Base-by-base conservation (phyloP, 92 coral and sea anemone genomes). In the Palythoa heliodiscus region DNA sequence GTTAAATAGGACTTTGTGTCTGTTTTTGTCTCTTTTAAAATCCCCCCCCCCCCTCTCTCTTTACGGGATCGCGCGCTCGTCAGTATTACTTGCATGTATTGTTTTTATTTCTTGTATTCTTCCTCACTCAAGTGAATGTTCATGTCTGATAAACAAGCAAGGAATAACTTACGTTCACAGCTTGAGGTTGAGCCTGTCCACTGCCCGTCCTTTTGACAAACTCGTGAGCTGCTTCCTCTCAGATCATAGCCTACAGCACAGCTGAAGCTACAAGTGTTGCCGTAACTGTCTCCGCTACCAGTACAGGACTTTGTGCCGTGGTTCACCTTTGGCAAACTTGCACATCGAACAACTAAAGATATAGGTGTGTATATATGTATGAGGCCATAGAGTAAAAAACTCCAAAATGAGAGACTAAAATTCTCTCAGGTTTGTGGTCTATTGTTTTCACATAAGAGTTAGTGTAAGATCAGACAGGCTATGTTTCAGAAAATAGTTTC, bases 151-250 rank as follows among this genome's bases (percentile, higher is more conserved):
- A 43, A 43, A 43, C 50, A 43, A 43, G 50, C 35, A 3, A 43
- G 50, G 50, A 55, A 55, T 53, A 37, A 52, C 93, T 83, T 78
- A 96, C 98, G 93, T 91, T 92, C 91, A 80, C 98, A 96, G 73
- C 87, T 78, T 40, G 95, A 63, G 39, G 79, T 22, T 11, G 84
- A 83, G 22, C 98, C 98, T 8, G 98, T 87, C 98, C 98, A 96
- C 39, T 93, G 80, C 8, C 89, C 91, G 68, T 94, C 93, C 53
- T 85, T 78, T 87, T 92, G 94, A 82, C 98, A 96, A 15, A 68
- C 85, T 75, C 98, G 87, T 25, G 76, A 73, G 22, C 92, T 77
- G 79, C 95, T 94, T 25, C 98, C 98, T 24, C 84, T 88, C 16
- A 92, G 88, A 24, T 92, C 93, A 77, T 91, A 91, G 13, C 98